A percentile compares a stretch with the other conserved stretches of the same genome.
phyloP scores from a whole-genome alignment of 2,113 vertebrate species.

The Phylloscopus trochiloides region DNA sequence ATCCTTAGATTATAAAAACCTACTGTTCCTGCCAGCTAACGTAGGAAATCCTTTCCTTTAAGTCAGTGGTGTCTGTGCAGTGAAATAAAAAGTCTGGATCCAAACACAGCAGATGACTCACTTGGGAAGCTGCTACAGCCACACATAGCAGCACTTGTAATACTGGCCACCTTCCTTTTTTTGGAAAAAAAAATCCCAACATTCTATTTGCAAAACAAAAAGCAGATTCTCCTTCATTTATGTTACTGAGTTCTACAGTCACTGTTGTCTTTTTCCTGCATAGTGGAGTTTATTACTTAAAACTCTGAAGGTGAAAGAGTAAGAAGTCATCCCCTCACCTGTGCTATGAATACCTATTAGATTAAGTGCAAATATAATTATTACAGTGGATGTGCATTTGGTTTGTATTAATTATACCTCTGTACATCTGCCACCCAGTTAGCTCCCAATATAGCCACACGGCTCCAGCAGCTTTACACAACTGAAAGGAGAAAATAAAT shows the following conservation, averaged over 20 bases:
- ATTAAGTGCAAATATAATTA: background rate
- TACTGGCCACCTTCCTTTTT: fast-evolving
- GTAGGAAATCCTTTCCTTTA: background rate
- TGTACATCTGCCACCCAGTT: conserved; percentile 8
- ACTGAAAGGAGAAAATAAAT: conserved; percentile 33
- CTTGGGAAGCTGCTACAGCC: background rate
- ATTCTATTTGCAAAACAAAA: background rate
- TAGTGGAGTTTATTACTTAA: background rate
- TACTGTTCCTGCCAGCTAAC: background rate
- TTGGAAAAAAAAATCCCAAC: background rate
- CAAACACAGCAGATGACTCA: conserved; percentile 11
- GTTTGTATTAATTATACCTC: conserved; percentile 28
- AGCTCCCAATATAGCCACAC: conserved; percentile 2
- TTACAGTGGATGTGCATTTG: background rate
- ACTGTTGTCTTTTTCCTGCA: background rate
- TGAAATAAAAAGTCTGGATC: conserved; percentile 7
- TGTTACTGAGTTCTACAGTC: background rate
- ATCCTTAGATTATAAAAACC: background rate
- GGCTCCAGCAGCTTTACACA: background rate
- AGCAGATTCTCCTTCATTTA: background rate
- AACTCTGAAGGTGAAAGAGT: background rate
- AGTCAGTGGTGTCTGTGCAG: background rate
- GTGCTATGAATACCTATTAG: background rate
- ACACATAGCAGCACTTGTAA: background rate
- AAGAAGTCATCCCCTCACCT: background rate